Percentiles rank a stretch among this genome's conserved stretches.
These are phyloP conservation scores for Hydrotaea diabolus DNA, from an alignment of 2,888 invertebrate species.

Conservation along the genomic window DNA sequence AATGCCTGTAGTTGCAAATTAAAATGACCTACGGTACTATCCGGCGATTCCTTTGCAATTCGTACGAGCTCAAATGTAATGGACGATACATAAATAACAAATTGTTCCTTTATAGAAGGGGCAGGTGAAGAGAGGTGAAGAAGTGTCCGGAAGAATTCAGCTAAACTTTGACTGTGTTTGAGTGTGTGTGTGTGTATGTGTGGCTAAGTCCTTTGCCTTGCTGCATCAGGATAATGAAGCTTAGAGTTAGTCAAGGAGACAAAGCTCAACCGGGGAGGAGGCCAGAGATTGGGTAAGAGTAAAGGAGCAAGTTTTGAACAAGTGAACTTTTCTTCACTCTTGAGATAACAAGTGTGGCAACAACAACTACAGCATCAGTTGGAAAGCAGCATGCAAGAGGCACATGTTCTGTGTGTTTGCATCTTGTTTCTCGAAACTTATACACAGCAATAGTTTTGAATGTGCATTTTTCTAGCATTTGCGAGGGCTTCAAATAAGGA, in stretches of 20 bases:
- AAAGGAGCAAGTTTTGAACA: constrained; percentile 58
- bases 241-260: constrained; percentile 34
- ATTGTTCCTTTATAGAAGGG: constrained; percentile 40
- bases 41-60: not conserved
- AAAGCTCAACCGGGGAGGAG: not conserved
- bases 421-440: not conserved
- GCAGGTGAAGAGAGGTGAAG: constrained; percentile 28
- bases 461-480: no score
- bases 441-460: not conserved
- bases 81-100: constrained; percentile 28
- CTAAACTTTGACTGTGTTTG: not conserved
- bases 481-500: no score
- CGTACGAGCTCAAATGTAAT: constrained; percentile 4
- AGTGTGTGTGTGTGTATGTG: not conserved
- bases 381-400: constrained; percentile 37
- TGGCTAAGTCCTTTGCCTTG: not conserved
- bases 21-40: constrained; percentile 63
- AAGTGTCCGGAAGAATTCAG: constrained; percentile 19
- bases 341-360: constrained; percentile 28
- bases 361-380: constrained; percentile 9
- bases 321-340: constrained; percentile 45
- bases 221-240: constrained; percentile 45
- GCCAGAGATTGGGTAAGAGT: not conserved
- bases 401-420: constrained; percentile 34
- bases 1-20: constrained; percentile 53